These are phyloP conservation scores for Lates japonicus DNA, from an alignment of 2,797 vertebrate species.

Conservation along the genomic window DNA sequence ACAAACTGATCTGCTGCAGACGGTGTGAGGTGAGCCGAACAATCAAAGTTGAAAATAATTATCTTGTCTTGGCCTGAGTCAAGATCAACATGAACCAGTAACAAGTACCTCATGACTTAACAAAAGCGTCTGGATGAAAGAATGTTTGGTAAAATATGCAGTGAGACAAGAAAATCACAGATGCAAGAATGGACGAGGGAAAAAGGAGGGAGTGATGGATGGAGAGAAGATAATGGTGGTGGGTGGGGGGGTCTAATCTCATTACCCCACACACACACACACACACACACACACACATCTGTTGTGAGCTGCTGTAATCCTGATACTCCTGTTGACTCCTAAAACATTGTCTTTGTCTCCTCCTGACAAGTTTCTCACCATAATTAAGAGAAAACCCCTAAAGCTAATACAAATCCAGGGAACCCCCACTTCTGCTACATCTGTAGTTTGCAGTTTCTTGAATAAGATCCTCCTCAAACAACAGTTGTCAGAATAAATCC, in stretches of 20 bases:
- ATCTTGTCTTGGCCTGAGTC: background rate
- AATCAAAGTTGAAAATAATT: background rate
- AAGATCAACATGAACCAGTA: background rate
- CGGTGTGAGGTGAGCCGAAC: background rate
- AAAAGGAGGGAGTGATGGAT: constrained; percentile 12
- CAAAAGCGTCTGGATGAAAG: background rate
- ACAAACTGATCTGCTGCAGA: background rate
- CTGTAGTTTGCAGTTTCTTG: background rate
- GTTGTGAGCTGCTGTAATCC: constrained; percentile 60
- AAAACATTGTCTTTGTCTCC: constrained; percentile 60
- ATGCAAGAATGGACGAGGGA: background rate
- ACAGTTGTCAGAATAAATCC: background rate
- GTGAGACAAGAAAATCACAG: background rate
- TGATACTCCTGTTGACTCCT: constrained; percentile 51
- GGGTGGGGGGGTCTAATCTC: constrained; percentile 47
- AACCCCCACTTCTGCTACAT: background rate
- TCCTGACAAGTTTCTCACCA: constrained; percentile 54
- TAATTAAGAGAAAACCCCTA: constrained; percentile 50
- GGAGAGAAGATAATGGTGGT: background rate
- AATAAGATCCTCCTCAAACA: background rate
- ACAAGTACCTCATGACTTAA: fast-evolving
- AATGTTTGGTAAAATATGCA: background rate
- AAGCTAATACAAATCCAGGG: background rate
- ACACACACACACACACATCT: constrained; percentile 44
- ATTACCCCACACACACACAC: constrained; percentile 52